These are phyloP conservation scores for Caenorhabditis inopinata DNA, from an alignment of 1,140 invertebrate genomes.

Conservation along the genomic window DNA sequence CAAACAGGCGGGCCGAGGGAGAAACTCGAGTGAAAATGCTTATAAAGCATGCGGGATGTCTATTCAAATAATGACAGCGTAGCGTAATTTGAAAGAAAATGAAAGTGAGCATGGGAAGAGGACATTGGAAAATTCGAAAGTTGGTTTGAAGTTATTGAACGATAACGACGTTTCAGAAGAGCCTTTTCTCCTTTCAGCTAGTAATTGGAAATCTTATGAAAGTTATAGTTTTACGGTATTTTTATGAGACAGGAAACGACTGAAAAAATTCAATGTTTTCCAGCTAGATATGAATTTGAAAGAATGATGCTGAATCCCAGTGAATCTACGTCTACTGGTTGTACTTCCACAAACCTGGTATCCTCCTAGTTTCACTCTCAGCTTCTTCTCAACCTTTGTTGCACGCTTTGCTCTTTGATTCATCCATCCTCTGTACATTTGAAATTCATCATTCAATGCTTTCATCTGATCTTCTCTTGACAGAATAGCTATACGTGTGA, in stretches of 20 bases:
- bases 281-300: too few species aligned
- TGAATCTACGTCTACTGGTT: too few species aligned
- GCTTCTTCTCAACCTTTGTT: slow-evolving; percentile 94
- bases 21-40: not conserved
- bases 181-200: too few species aligned
- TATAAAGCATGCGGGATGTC: not conserved
- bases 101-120: not conserved
- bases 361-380: slow-evolving; percentile 87
- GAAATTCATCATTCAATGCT: slow-evolving; percentile 47
- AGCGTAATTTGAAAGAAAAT: not conserved
- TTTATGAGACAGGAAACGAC: too few species aligned
- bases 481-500: slow-evolving; percentile 44
- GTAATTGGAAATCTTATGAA: too few species aligned
- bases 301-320: too few species aligned
- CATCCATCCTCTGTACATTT: slow-evolving; percentile 60
- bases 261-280: too few species aligned
- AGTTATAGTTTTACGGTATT: too few species aligned
- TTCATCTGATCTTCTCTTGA: slow-evolving; percentile 45
- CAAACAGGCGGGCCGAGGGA: not conserved
- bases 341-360: too few species aligned
- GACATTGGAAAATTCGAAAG: not conserved
- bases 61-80: not conserved
- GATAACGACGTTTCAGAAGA: too few species aligned
- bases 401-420: slow-evolving; percentile 71
- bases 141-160: too few species aligned